These are phyloP conservation scores for Mythimna impura DNA, from an alignment of 2,888 invertebrate genomes.

Conservation along the genomic window DNA sequence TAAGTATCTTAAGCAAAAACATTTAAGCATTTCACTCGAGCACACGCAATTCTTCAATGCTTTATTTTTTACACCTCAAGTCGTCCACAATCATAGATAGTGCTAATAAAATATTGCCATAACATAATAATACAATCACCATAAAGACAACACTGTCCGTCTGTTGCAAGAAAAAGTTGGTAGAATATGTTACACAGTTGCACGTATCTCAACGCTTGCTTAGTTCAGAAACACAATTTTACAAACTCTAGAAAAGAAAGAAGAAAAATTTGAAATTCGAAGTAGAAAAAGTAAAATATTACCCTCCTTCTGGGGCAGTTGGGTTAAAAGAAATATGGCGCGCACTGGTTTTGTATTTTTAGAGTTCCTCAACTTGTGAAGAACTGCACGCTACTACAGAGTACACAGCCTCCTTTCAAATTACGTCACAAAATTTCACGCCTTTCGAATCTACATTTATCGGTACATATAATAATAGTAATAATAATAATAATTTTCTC, in stretches of 20 bases:
- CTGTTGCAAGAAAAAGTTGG: slow-evolving; percentile 13
- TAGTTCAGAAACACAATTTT: slow-evolving; percentile 29
- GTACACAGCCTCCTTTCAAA: not conserved
- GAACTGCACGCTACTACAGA: not conserved
- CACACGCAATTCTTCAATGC: too few species aligned
- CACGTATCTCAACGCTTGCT: not conserved
- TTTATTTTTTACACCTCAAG: too few species aligned
- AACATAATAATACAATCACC: slow-evolving; percentile 16
- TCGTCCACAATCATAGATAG: not conserved
- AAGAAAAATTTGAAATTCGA: slow-evolving; percentile 35
- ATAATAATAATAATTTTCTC: too few species aligned
- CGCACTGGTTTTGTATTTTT: slow-evolving; percentile 4
- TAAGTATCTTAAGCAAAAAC: too few species aligned
- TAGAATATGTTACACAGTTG: slow-evolving; percentile 29
- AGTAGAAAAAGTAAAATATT: slow-evolving; percentile 7
- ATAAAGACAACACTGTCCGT: slow-evolving; percentile 17
- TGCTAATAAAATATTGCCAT: not conserved
- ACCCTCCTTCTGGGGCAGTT: too few species aligned
- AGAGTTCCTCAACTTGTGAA: not conserved
- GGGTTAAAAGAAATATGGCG: slow-evolving; percentile 11
- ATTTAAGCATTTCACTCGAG: too few species aligned
- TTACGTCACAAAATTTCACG: not conserved
- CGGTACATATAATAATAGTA: too few species aligned
- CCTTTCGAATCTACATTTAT: not conserved
- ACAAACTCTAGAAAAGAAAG: slow-evolving; percentile 10